Evolutionary conservation across 92 coral and sea anemone genomes (phyloP).

Genomic region (Paramuricea clavata): DNA sequence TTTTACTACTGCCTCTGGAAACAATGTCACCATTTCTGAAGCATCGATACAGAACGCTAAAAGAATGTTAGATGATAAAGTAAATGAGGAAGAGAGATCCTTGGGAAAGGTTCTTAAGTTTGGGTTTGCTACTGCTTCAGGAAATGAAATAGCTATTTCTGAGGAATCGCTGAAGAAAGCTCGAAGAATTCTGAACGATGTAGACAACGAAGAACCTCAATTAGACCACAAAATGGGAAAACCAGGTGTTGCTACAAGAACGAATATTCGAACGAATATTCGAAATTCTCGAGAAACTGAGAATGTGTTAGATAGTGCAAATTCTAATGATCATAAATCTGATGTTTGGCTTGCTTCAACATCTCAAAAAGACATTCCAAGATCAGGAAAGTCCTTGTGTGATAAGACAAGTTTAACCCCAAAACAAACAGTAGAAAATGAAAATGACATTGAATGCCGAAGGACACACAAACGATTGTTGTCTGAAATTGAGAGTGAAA

Average conservation of each 20-base stretch:
- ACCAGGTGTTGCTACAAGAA: constrained; percentile 33
- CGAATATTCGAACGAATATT: constrained; percentile 24
- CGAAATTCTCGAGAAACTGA: neutral
- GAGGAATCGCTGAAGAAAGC: constrained; percentile 68
- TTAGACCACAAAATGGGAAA: neutral
- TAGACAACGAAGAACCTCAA: neutral
- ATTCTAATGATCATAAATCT: constrained; percentile 43
- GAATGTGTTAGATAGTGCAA: neutral
- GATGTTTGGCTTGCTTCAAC: constrained; percentile 72
- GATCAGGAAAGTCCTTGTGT: constrained; percentile 77
- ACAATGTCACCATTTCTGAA: neutral
- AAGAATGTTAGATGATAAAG: neutral
- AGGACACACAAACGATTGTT: constrained; percentile 16
- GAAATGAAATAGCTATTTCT: constrained; percentile 14
- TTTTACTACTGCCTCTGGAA: constrained; percentile 52
- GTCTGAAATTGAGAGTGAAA: constrained; percentile 33
- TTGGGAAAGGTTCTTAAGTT: neutral
- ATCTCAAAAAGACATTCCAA: constrained; percentile 59
- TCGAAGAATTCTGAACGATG: neutral
- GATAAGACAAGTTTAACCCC: constrained; percentile 68
- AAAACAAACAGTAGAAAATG: neutral
- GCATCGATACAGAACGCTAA: constrained; percentile 62
- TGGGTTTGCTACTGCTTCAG: constrained; percentile 47
- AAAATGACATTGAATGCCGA: neutral
- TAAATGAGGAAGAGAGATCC: neutral